phyloP scores from a whole-genome alignment of 2,797 vertebrate species.

The Vultur gryphus region DNA sequence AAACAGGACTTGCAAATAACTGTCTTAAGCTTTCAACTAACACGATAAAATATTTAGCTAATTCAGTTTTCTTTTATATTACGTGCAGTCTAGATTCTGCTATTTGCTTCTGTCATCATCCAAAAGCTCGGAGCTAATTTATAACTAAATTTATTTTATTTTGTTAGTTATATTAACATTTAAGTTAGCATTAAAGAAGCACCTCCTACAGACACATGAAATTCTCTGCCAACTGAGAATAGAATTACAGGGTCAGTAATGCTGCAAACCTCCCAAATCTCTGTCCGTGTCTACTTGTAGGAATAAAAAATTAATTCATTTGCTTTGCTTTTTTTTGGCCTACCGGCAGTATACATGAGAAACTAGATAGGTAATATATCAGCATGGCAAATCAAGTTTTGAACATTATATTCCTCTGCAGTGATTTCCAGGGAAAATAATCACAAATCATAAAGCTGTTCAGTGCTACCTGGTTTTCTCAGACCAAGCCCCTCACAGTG shows the following conservation, averaged over 20 bases:
- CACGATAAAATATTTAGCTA: constrained; percentile 1
- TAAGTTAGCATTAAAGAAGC: neutral
- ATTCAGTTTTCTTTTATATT: constrained; percentile 8
- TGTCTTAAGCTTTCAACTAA: neutral
- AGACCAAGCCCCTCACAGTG: neutral
- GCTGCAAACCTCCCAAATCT: neutral
- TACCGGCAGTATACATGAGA: neutral
- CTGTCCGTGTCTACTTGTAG: neutral
- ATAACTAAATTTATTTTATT: neutral
- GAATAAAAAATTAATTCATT: neutral
- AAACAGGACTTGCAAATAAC: neutral
- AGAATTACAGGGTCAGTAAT: neutral
- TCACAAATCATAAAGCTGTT: neutral
- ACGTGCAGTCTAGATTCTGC: neutral
- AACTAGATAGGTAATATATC: neutral
- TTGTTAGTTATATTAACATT: neutral
- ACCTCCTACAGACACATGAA: neutral
- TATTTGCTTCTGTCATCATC: neutral
- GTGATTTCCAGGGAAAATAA: neutral
- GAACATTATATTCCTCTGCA: neutral
- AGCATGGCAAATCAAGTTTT: neutral
- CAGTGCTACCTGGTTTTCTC: neutral
- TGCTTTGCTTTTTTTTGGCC: neutral
- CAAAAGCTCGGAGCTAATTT: neutral
- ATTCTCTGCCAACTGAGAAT: neutral